phyloP scores from a whole-genome alignment of 2,888 invertebrate genomes.

The Leptopilina myrica region DNA sequence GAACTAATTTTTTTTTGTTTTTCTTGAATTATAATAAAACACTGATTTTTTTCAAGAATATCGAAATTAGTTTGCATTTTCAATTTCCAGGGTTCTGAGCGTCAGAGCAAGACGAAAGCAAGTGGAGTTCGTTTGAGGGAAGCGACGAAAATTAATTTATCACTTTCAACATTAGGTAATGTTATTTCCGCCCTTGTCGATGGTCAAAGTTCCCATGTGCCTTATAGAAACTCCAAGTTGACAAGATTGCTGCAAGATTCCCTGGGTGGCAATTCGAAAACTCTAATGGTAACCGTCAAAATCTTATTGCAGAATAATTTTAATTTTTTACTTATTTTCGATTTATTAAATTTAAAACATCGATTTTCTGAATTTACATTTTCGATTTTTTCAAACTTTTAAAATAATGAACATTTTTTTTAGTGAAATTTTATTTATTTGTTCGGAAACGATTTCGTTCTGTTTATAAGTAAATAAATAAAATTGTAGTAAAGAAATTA shows the following conservation, averaged over 20 bases:
- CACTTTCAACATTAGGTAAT: constrained; percentile 97
- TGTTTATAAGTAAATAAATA: too few relatives aligned
- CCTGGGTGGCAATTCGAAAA: constrained; percentile 96
- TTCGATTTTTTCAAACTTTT: too few relatives aligned
- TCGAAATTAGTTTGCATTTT: not conserved
- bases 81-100: constrained; percentile 90
- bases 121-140: constrained; percentile 95
- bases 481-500: too few relatives aligned
- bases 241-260: constrained; percentile 97
- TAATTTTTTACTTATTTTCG: not conserved
- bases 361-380: too few relatives aligned
- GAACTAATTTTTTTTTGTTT: too few relatives aligned
- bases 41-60: too few relatives aligned
- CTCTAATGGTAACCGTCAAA: constrained; percentile 85
- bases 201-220: constrained; percentile 97
- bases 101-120: constrained; percentile 97
- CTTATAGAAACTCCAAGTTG: constrained; percentile 98
- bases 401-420: too few relatives aligned
- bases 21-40: too few relatives aligned
- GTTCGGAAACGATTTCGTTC: too few relatives aligned
- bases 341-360: too few relatives aligned
- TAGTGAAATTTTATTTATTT: too few relatives aligned
- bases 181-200: constrained; percentile 99
- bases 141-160: constrained; percentile 98
- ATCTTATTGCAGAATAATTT: constrained; percentile 23